phyloP scores from a whole-genome alignment of 2,113 vertebrate genomes.

The Ceyx margarethae region DNA sequence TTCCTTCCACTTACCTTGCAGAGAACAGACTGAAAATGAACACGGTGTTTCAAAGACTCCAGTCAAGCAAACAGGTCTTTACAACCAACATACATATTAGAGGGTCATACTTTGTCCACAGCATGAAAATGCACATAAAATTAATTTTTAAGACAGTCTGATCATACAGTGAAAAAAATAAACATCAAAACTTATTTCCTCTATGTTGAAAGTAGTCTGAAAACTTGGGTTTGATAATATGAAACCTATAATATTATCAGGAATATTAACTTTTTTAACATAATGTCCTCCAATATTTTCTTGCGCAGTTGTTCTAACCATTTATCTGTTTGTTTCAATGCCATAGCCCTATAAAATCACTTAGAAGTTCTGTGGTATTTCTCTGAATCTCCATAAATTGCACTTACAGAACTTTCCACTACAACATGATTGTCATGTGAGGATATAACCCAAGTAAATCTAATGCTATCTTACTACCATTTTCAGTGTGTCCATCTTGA shows the following conservation, averaged over 20 bases:
- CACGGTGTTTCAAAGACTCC: not conserved
- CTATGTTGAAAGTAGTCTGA: not conserved
- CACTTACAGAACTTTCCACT: not conserved
- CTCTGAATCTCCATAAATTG: not conserved
- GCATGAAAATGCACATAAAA: not conserved
- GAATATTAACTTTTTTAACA: not conserved
- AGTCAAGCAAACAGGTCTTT: not conserved
- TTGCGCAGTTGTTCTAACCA: not conserved
- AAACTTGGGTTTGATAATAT: not conserved
- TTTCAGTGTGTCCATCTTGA: not conserved
- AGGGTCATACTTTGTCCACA: not conserved
- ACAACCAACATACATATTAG: not conserved
- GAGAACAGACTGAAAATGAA: not conserved
- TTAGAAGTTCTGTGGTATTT: conserved; percentile 18
- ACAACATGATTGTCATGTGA: not conserved
- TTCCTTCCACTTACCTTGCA: not conserved
- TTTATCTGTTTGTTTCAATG: conserved; percentile 29
- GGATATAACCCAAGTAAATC: not conserved
- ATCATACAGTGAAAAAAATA: not conserved
- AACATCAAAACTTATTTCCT: not conserved
- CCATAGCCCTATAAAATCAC: not conserved
- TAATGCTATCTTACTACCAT: not conserved
- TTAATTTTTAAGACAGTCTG: not conserved
- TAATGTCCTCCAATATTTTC: not conserved
- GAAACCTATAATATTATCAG: not conserved